Evolutionary conservation across 2,888 invertebrate genomes (phyloP), one percentile per base, ranked within the genome.

Genomic region (Latrodectus hesperus): DNA sequence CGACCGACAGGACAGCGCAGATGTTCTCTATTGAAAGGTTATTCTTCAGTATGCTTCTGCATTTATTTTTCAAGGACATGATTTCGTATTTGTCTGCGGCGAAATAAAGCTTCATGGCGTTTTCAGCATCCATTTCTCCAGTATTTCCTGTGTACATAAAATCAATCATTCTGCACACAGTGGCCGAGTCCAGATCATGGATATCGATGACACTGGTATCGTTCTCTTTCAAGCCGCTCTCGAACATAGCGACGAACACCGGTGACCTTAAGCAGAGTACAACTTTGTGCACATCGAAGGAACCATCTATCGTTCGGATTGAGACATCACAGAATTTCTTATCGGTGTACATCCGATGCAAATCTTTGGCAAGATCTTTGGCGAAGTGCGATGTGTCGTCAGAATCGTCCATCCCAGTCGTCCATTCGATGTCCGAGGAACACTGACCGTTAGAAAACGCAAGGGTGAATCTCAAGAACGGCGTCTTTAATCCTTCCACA

Each of bases 181-280:
- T 52, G 14, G 22, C 16, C 8, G 53, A 9, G 16, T 78, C 53
- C 22, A 68, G 11, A 16, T 78, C 77, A 0, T 12, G 11, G 5
- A 78, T 10, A 1, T 67, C 68, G 5, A 52, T 22, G 22, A 22
- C 38, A 0, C 22, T 26, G n/a, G 17, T 16, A 5, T 6, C 9
- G 8, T n/a, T 8, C 17, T 78, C 77, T 17, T 12, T 52, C 68
- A 78, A 53, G 12, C 51, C 77, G 9, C 12, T 68, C 9, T 11
- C 17, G 22, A 78, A 52, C 77, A 78, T 78, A 12, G 77, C 68
- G 22, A 1, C 49, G 53, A 78, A 78, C 6, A 68, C 68, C 1
- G 64, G 64, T 22, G 77, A 78, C 17, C 77, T n/a, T n/a, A 17
- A 22, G 17, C 52, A 22, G 16, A 78, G 68, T 17, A 78, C 11